Conservation (phyloP, 2,797 vertebrate genomes). For the Pteropus rufus region DNA sequence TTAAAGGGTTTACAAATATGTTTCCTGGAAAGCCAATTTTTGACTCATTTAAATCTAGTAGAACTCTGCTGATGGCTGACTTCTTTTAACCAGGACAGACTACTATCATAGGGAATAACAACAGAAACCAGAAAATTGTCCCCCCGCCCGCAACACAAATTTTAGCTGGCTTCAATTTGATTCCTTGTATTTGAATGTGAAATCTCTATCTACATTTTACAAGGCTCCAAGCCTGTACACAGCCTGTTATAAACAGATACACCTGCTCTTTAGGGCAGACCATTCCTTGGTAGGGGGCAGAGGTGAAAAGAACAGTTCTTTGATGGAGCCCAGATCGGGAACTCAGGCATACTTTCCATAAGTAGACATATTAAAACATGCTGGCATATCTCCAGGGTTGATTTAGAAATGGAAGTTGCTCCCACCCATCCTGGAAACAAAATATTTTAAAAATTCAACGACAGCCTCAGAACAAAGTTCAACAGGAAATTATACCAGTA, state of each 20-base stretch:
- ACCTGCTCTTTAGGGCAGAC: background rate
- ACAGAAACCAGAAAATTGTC: background rate
- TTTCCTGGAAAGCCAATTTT: background rate
- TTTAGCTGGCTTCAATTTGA: background rate
- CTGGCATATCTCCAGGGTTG: background rate
- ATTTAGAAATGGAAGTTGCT: conserved; percentile 26
- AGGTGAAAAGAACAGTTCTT: background rate
- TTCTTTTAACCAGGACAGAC: background rate
- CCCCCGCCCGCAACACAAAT: background rate
- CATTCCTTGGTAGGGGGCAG: background rate
- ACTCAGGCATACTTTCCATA: background rate
- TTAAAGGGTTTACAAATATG: background rate
- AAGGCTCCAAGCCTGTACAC: background rate
- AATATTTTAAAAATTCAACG: conserved; percentile 48
- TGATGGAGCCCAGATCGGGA: background rate
- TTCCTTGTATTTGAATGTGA: background rate
- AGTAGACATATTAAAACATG: background rate
- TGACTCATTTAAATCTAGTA: background rate
- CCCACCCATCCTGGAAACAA: conserved; percentile 55
- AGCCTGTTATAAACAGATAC: background rate
- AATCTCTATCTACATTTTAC: background rate
- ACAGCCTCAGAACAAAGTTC: background rate
- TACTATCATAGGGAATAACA: background rate
- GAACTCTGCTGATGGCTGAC: background rate
- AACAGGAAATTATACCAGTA: conserved; percentile 3